Evolutionary conservation across 2,113 vertebrate species (phyloP).

Genomic region (Paedocypris sp.): DNA sequence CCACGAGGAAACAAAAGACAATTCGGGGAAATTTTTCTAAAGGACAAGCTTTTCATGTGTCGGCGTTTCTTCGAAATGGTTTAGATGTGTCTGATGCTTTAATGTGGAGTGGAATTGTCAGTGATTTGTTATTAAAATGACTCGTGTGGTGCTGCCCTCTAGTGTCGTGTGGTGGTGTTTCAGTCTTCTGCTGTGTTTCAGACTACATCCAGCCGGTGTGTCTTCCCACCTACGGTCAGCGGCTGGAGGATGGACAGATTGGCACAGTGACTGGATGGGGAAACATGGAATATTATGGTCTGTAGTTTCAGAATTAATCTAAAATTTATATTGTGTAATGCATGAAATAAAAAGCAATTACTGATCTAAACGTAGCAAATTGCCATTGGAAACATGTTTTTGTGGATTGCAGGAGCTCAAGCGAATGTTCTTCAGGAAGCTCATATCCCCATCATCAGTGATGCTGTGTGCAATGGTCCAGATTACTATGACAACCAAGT

Average conservation of each 20-base stretch:
- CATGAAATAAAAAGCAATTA: no score
- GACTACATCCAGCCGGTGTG: constrained; percentile 81
- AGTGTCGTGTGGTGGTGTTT: not conserved
- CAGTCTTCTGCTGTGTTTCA: constrained; percentile 30
- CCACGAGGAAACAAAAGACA: constrained; percentile 26
- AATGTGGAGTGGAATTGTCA: no score
- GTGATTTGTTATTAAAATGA: no score
- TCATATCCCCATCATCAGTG: constrained; percentile 75
- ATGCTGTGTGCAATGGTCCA: constrained; percentile 66
- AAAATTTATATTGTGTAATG: not conserved
- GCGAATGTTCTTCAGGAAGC: constrained; percentile 77
- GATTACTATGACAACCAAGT: constrained; percentile 84
- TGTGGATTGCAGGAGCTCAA: constrained; percentile 51
- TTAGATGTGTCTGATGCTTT: no score
- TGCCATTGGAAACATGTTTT: no score
- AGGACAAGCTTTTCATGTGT: not conserved
- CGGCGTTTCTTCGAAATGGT: no score
- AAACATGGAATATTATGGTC: constrained; percentile 76
- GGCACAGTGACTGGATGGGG: constrained; percentile 84
- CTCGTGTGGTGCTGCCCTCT: no score
- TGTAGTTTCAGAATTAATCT: no score
- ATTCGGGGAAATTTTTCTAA: not conserved
- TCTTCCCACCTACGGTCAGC: constrained; percentile 72
- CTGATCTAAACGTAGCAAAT: no score
- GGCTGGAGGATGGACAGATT: constrained; percentile 69